Base-by-base conservation (phyloP, 2,888 invertebrate genomes). In the Cantharis nigra region DNA sequence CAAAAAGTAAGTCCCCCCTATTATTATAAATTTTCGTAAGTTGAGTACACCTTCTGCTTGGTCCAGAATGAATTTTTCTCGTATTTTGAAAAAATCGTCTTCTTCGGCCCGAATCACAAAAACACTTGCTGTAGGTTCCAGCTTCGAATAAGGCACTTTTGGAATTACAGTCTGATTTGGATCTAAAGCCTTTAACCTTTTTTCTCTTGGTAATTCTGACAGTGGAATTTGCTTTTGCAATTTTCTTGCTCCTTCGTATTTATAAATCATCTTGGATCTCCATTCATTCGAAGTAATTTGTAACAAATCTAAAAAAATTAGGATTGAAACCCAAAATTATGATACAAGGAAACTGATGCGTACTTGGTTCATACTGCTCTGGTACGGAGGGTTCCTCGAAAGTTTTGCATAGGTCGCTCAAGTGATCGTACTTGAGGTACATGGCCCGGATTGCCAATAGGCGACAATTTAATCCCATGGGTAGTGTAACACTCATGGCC, bases 1-100 rank as follows among this genome's bases (percentile, higher is more conserved):
- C 69, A 96, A 87, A 81, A 92, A 91, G 78, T 93, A 93, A 0
- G 96, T 91, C 0, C 97, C 97, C 0, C 95, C 96, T 14, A 96
- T 91, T 72, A 96, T 91, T 0, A 89, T 90, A 85, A 93, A 94
- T 84, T 94, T 94, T 65, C 96, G 90, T 71, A 96, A 88, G 87
- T 96, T 96, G 0, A 96, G 85, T 84, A 94, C 93, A 0, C 91
- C 90, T 20, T 90, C 88, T 14, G 90, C 87, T 0, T 91, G 87
- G 3, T 89, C n/a, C n/a, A 49, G 85, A 0, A 84, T 85, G 18
- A 81, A 80, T 67, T 81, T 82, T 71, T 89, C 89, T 16, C 91
- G 85, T 65, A 88, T 90, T 71, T 88, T 30, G 20, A 13, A 70
- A 13, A 49, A 18, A 18, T 49, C 33, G n/a, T 49, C 70, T 49